phyloP scores from a whole-genome alignment of 2,797 vertebrate genomes.

The Pipistrellus nathusii region DNA sequence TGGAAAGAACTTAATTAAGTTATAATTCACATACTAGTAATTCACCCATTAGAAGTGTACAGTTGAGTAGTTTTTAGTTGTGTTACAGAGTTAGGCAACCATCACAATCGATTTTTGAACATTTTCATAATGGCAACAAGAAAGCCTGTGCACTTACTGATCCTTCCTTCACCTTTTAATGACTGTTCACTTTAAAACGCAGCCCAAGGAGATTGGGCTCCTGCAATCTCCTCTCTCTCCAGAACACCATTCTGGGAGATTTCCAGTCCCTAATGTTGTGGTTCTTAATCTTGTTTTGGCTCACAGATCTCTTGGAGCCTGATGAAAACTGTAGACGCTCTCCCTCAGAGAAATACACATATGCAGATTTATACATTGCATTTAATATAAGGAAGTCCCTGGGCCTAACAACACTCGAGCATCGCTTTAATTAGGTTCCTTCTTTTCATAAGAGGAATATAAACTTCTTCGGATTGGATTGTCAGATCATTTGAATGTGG shows the following conservation, averaged over 20 bases:
- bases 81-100: background rate
- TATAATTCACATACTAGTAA: background rate
- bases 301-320: background rate
- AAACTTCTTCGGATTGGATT: background rate
- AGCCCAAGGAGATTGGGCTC: background rate
- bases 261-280: background rate
- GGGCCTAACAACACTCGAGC: background rate
- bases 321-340: background rate
- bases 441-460: background rate
- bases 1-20: background rate
- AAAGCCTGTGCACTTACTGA: background rate
- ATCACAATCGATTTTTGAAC: background rate
- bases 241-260: background rate
- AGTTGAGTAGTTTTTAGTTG: background rate
- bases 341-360: background rate
- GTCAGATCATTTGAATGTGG: conserved; percentile 6
- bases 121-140: background rate
- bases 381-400: background rate
- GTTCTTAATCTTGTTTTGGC: conserved; percentile 28
- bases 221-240: background rate
- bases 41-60: background rate
- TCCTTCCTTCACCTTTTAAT: background rate
- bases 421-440: background rate
- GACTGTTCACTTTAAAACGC: conserved; percentile 48
- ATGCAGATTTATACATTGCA: background rate